phyloP scores from a whole-genome alignment of 2,797 vertebrate species.

The Xenentodon cancila region DNA sequence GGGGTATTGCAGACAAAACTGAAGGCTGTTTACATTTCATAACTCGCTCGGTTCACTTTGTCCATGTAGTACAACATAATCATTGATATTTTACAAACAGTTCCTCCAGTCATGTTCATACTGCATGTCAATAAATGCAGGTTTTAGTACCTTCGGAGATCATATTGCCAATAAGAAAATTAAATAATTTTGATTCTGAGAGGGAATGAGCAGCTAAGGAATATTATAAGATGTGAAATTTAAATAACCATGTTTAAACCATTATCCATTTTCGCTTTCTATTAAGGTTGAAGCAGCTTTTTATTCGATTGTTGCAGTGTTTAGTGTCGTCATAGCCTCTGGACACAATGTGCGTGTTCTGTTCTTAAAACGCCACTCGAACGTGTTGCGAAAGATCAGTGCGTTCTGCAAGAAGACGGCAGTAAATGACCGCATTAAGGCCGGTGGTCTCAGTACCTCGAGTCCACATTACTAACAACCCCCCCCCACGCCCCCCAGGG shows the following conservation, averaged over 20 bases:
- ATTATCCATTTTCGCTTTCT: constrained; percentile 26
- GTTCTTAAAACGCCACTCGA: constrained; percentile 43
- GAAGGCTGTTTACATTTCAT: no score
- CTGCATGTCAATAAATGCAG: constrained; percentile 76
- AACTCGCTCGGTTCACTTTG: no score
- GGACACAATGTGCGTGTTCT: constrained; percentile 18
- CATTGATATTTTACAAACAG: constrained; percentile 53
- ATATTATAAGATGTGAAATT: constrained; percentile 40
- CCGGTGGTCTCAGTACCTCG: constrained; percentile 49
- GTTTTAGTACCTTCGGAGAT: constrained; percentile 50
- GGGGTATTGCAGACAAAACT: no score
- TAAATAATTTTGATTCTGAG: constrained; percentile 60
- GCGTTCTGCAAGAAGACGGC: constrained; percentile 44
- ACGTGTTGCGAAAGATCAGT: constrained; percentile 40
- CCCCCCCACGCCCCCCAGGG: constrained; percentile 22
- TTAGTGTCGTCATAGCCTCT: constrained; percentile 6
- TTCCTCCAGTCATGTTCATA: constrained; percentile 71
- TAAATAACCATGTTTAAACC: constrained; percentile 39
- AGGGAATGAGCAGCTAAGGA: constrained; percentile 58
- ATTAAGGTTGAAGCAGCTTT: constrained; percentile 2
- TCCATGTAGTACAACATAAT: constrained; percentile 20
- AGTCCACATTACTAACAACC: constrained; percentile 47
- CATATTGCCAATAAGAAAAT: constrained; percentile 52
- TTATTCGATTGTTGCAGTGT: constrained; percentile 17
- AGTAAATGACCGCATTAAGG: constrained; percentile 55